A percentile compares a stretch with the other conserved stretches of the same genome.
phyloP scores from a whole-genome alignment of 2,113 vertebrate species.

The Cottus gobio region DNA sequence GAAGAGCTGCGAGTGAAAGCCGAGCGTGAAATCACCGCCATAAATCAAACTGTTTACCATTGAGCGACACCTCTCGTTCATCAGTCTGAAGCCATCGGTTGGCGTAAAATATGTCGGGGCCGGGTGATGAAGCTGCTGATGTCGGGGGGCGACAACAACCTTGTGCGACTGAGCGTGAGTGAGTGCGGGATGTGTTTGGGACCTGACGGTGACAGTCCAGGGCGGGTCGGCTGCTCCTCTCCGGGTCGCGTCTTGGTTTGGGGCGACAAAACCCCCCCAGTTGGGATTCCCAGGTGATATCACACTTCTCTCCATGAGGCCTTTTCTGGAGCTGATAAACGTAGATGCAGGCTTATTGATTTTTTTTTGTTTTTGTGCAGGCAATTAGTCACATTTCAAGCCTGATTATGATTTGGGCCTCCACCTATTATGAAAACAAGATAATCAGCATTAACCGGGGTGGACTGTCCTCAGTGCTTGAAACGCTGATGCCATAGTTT shows the following conservation, averaged over 20 bases:
- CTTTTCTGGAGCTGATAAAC: neutral
- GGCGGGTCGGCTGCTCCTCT: constrained; percentile 1
- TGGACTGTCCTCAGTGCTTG: too few relatives aligned
- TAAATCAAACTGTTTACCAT: constrained; percentile 71
- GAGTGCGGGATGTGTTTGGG: constrained; percentile 46
- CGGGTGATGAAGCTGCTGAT: constrained; percentile 67
- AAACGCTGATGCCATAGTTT: too few relatives aligned
- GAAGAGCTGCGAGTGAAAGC: constrained; percentile 40
- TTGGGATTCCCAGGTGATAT: neutral
- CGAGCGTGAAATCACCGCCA: constrained; percentile 50
- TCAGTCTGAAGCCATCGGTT: constrained; percentile 61
- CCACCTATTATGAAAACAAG: neutral
- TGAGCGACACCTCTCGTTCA: constrained; percentile 66
- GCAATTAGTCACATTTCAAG: neutral
- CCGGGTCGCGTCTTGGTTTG: constrained; percentile 11
- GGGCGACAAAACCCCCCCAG: neutral
- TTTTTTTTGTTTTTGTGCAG: neutral
- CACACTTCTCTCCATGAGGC: neutral
- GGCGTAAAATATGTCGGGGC: constrained; percentile 57
- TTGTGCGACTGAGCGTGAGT: constrained; percentile 51
- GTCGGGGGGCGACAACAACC: constrained; percentile 65
- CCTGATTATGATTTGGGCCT: neutral
- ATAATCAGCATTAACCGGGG: too few relatives aligned
- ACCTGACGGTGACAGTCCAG: constrained; percentile 11
- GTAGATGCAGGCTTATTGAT: constrained; percentile 3